These are phyloP conservation scores for Scaptomyza graminum DNA, from an alignment of 1,140 invertebrate species.

Conservation along the genomic window DNA sequence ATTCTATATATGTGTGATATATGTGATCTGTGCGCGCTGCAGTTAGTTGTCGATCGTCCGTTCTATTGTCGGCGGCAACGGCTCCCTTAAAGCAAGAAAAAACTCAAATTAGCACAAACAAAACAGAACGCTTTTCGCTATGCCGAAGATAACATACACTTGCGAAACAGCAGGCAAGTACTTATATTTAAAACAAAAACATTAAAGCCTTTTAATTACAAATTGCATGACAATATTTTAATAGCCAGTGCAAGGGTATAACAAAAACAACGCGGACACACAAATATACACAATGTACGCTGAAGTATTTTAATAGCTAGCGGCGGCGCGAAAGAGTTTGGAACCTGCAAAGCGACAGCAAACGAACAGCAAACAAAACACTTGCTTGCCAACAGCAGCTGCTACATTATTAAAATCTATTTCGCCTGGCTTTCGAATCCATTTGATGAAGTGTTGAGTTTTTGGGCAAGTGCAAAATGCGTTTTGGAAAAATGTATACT, in stretches of 20 bases:
- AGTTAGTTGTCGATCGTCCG: conserved; percentile 42
- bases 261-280: not conserved
- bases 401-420: conserved; percentile 33
- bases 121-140: not conserved
- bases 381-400: conserved; percentile 33
- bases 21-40: conserved; percentile 16
- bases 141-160: not conserved
- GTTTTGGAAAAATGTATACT: not conserved
- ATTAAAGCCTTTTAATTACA: not conserved
- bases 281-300: conserved; percentile 26
- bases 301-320: conserved; percentile 41
- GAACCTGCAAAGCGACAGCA: conserved; percentile 24
- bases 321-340: not conserved
- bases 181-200: not conserved
- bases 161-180: too few species aligned
- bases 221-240: conserved; percentile 1
- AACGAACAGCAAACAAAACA: conserved; percentile 21
- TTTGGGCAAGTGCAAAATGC: not conserved
- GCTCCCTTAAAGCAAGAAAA: conserved; percentile 36
- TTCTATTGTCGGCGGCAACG: conserved; percentile 32
- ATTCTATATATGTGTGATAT: conserved; percentile 20
- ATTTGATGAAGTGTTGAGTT: not conserved
- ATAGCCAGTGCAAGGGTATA: not conserved
- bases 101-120: conserved; percentile 42
- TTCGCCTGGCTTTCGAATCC: not conserved